Evolutionary conservation across 2,113 vertebrate genomes (phyloP).

Genomic region (Pygoscelis antarcticus): DNA sequence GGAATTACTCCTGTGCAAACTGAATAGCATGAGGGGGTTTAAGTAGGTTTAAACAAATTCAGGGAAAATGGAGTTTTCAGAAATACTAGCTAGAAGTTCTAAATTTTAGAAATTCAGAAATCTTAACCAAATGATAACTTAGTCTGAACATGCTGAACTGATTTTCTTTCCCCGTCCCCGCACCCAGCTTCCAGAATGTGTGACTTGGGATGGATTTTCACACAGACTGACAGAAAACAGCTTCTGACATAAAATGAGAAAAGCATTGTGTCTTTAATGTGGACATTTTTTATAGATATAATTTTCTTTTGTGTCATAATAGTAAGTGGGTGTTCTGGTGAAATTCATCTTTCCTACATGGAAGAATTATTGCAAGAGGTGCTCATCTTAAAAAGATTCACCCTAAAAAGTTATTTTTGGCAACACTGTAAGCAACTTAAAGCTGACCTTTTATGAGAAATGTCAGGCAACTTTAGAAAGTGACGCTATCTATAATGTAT

Average conservation of each 20-base stretch:
- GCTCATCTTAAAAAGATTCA: not conserved
- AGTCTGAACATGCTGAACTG: not conserved
- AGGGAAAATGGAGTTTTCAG: not conserved
- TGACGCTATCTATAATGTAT: not conserved
- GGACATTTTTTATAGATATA: not conserved
- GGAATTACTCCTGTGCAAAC: not conserved
- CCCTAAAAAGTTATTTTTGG: not conserved
- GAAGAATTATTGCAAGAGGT: not conserved
- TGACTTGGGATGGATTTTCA: not conserved
- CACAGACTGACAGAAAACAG: not conserved
- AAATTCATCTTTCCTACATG: not conserved
- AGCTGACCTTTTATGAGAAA: slow-evolving; percentile 1
- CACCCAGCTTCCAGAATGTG: not conserved
- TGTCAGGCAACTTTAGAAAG: not conserved
- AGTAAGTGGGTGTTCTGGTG: not conserved
- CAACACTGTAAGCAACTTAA: not conserved
- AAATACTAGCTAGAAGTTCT: not conserved
- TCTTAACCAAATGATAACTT: not conserved
- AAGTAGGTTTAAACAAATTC: not conserved
- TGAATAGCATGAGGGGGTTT: not conserved
- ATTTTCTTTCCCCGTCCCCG: not conserved
- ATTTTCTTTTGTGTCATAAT: not conserved
- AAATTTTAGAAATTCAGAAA: not conserved
- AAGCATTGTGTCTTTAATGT: not conserved
- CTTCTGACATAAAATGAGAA: not conserved